These are phyloP conservation scores for Apamea crenata DNA, from an alignment of 2,888 invertebrate species.

Conservation along the genomic window DNA sequence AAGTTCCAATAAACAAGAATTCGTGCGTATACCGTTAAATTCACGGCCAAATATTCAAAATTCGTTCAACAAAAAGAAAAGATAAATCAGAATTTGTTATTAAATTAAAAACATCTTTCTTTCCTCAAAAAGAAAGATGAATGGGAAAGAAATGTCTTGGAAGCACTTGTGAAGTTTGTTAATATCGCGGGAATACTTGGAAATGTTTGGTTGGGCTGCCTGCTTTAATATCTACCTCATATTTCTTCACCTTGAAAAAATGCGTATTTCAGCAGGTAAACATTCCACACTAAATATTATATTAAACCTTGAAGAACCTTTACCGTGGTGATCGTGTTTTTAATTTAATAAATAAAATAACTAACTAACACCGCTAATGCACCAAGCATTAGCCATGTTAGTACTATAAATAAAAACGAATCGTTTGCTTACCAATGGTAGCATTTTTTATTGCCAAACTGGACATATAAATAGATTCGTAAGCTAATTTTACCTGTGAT, in stretches of 20 bases:
- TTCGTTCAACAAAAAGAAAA: slow-evolving; percentile 6
- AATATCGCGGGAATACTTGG: slow-evolving; percentile 40
- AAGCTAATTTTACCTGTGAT: too few species aligned
- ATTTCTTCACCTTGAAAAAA: slow-evolving; percentile 22
- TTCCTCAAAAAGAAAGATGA: slow-evolving; percentile 23
- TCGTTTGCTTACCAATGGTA: too few species aligned
- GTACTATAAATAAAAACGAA: too few species aligned
- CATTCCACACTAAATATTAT: slow-evolving; percentile 16
- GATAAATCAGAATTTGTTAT: slow-evolving; percentile 30
- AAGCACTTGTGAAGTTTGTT: slow-evolving; percentile 47
- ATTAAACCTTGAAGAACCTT: slow-evolving; percentile 9
- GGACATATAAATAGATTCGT: too few species aligned
- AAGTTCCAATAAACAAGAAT: not conserved
- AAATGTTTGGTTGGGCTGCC: slow-evolving; percentile 15
- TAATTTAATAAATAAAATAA: not conserved
- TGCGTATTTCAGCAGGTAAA: slow-evolving; percentile 21
- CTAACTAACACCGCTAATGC: too few species aligned
- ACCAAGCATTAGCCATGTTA: too few species aligned
- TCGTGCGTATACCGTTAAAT: not conserved
- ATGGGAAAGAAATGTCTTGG: slow-evolving; percentile 11
- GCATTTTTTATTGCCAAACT: too few species aligned
- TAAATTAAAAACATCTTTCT: slow-evolving; percentile 30
- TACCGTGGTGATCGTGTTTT: not conserved
- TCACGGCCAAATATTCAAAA: not conserved
- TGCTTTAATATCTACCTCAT: slow-evolving; percentile 27